These are phyloP conservation scores for Scotopteryx bipunctaria DNA, from an alignment of 2,888 invertebrate species.

Conservation along the genomic window DNA sequence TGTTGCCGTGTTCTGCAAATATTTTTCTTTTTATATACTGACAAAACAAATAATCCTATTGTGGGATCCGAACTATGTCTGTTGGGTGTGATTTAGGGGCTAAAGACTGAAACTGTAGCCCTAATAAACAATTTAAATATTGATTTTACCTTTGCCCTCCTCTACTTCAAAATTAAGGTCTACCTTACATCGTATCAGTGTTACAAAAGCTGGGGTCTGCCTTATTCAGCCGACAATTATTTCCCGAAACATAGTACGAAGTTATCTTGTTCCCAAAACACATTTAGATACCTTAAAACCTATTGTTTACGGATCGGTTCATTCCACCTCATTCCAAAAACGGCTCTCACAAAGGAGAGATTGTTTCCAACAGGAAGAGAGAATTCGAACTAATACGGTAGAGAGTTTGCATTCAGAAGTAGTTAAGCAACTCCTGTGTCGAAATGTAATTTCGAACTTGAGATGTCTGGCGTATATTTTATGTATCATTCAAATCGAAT, in stretches of 20 bases:
- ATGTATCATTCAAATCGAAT: background rate
- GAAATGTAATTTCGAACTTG: background rate
- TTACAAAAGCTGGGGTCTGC: constrained; percentile 5
- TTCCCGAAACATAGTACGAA: too few relatives aligned
- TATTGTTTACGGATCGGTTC: constrained; percentile 47
- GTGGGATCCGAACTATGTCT: too few relatives aligned
- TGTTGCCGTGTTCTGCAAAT: too few relatives aligned
- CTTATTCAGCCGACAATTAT: constrained; percentile 21
- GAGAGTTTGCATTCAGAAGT: background rate
- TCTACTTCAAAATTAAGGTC: background rate
- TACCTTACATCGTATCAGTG: background rate
- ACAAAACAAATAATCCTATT: too few relatives aligned
- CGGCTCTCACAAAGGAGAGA: constrained; percentile 67
- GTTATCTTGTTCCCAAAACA: too few relatives aligned
- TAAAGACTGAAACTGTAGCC: background rate
- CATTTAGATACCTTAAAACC: constrained; percentile 21
- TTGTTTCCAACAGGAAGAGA: constrained; percentile 74
- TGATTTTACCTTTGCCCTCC: background rate
- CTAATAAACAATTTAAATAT: background rate
- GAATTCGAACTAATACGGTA: constrained; percentile 68
- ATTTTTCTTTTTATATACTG: too few relatives aligned
- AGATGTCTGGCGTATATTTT: background rate
- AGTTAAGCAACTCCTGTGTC: background rate
- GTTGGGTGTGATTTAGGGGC: too few relatives aligned
- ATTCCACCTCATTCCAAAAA: constrained; percentile 48